Percentiles rank a stretch among this genome's conserved stretches.
Conservation (phyloP, 2,797 vertebrate genomes). For the Artibeus lituratus region DNA sequence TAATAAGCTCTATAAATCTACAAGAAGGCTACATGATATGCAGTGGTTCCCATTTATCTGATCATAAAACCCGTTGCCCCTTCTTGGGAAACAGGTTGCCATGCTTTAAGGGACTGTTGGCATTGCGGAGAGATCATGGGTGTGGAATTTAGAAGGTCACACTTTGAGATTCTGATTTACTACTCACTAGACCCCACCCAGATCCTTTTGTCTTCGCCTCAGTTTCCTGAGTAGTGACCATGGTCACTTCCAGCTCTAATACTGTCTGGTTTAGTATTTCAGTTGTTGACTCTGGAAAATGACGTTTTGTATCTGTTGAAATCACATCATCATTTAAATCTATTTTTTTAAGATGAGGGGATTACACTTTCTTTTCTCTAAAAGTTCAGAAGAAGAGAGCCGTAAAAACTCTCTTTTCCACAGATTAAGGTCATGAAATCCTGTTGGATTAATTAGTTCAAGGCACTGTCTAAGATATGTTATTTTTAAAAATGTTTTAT, state of each 20-base stretch:
- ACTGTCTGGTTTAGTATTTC: not conserved
- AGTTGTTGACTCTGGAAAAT: conserved; percentile 22
- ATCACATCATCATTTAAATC: not conserved
- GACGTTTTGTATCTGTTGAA: conserved; percentile 7
- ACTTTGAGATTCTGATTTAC: conserved; percentile 19
- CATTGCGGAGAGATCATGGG: not conserved
- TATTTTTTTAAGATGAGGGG: not conserved
- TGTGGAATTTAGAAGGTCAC: not conserved
- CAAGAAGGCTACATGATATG: not conserved
- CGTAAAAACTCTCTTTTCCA: conserved; percentile 16
- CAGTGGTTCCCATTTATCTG: conserved; percentile 26
- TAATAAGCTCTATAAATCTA: not conserved
- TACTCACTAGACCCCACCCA: not conserved
- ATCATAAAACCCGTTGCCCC: not conserved
- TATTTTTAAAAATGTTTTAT: not conserved
- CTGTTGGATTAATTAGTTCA: not conserved
- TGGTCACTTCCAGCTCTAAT: conserved; percentile 1
- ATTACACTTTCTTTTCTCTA: not conserved
- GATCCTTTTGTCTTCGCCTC: conserved; percentile 24
- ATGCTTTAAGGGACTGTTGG: not conserved
- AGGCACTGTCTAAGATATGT: not conserved
- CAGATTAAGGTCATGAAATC: not conserved
- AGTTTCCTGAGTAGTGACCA: not conserved
- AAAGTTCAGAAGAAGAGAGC: not conserved
- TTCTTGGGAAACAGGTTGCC: not conserved